Evolutionary conservation across 2,888 invertebrate species (phyloP).

Genomic region (Synanthedon tipuliformis): DNA sequence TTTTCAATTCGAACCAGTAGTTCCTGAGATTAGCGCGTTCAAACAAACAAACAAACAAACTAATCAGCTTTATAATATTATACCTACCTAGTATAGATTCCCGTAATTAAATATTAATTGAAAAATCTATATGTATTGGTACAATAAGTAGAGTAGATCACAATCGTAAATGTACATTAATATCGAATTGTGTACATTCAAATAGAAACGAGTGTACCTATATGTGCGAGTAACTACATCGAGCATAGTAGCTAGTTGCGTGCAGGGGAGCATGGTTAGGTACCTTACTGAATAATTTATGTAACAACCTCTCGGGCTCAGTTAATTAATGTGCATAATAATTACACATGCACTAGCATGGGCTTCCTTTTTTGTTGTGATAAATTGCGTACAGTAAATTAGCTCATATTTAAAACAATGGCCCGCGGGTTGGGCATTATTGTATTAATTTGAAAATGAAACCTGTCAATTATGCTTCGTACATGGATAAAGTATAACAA

Average conservation of each 20-base stretch:
- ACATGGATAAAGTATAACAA: too few species aligned
- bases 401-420: conserved; percentile 12
- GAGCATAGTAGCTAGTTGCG: conserved; percentile 31
- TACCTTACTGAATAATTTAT: conserved; percentile 50
- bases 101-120: too few species aligned
- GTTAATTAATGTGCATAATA: conserved; percentile 70
- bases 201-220: not conserved
- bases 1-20: too few species aligned
- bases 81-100: too few species aligned
- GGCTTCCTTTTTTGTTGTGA: conserved; percentile 67
- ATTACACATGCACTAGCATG: conserved; percentile 60
- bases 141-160: too few species aligned
- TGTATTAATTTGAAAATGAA: not conserved
- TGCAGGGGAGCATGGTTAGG: conserved; percentile 22
- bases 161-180: not conserved
- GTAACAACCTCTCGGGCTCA: conserved; percentile 30
- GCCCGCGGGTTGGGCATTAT: not conserved
- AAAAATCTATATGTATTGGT: too few species aligned
- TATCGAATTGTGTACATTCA: not conserved
- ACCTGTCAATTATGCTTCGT: too few species aligned
- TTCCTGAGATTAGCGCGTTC: too few species aligned
- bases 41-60: too few species aligned
- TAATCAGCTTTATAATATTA: too few species aligned
- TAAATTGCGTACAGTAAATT: conserved; percentile 59
- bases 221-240: not conserved